Base-by-base conservation (phyloP, 35 echinoderm and acorn worm species). In the Chiridota heheva region DNA sequence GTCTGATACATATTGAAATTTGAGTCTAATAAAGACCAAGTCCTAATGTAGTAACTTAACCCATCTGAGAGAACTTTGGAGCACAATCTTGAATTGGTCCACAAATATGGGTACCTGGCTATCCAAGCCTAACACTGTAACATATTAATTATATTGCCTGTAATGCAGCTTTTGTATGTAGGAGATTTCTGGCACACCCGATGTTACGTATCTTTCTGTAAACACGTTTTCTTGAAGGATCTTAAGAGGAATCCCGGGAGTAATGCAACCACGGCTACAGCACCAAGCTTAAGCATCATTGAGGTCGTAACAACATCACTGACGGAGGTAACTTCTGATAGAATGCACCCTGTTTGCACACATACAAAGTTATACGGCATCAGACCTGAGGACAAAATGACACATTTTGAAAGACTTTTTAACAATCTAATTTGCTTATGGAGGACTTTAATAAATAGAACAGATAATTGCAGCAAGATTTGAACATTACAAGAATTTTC, bases 291-390 rank as follows among this genome's bases (percentile, higher is more conserved):
- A 7, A 91, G 32, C 81, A 98, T 76, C 1, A 87, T 70, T 17
- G 48, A 71, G 5, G 85, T 76, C 4, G 88, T 98, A 31, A 98
- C 42, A 34, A 98, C 72, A 33, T 91, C 88, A 35, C 64, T 79
- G n/a, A 98, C 33, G 8, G 95, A 88, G n/a, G 72, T 91, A 42
- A 98, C 85, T 64, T 91, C 71, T 5, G 95, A 86, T n/a, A 98
- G 47, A 15, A 98, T 87, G 33, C 78, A 88, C 13, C 95, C 95
- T 26, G 95, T 98, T 37, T 98, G 95, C 45, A 98, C 81, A 76
- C 95, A 98, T 13, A 98, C 82, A 63, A 98, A 98, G 73, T 98
- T 98, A 59, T 98, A 98, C 2, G 95, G 95, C 88, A 98, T 91
- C 58, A 98, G 67, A 57, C 95, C 95, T 98, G 74, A 2, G 69